Conservation (phyloP, 2,888 invertebrate species). For the Eupithecia insigniata region DNA sequence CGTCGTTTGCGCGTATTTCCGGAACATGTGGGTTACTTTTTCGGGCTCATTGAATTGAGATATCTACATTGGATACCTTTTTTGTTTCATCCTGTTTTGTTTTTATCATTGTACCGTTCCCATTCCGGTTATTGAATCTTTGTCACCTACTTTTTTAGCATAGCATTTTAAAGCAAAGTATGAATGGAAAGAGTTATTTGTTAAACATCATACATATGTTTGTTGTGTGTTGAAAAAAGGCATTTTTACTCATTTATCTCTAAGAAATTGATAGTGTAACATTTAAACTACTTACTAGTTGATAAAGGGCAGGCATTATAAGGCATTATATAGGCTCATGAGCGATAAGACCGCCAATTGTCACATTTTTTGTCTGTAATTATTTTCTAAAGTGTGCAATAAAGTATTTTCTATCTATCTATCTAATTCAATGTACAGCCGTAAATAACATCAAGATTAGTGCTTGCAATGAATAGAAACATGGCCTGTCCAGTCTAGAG, state of each 20-base stretch:
- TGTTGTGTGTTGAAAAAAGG: too few relatives aligned
- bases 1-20: constrained; percentile 38
- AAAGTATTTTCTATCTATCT: too few relatives aligned
- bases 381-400: too few relatives aligned
- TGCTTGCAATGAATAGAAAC: constrained; percentile 32
- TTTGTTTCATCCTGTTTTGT: constrained; percentile 22
- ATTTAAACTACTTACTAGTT: neutral
- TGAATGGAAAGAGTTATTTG: too few relatives aligned
- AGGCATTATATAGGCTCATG: too few relatives aligned
- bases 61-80: constrained; percentile 35
- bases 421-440: constrained; percentile 21
- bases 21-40: constrained; percentile 44
- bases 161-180: neutral
- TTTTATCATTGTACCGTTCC: constrained; percentile 5
- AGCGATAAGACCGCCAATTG: too few relatives aligned
- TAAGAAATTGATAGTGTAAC: neutral
- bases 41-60: constrained; percentile 39
- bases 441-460: constrained; percentile 29
- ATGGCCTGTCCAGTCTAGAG: constrained; percentile 39
- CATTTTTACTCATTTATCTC: too few relatives aligned
- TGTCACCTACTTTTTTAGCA: neutral
- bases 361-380: too few relatives aligned
- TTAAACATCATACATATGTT: too few relatives aligned
- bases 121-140: neutral
- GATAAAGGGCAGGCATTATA: constrained; percentile 2